A percentile compares a stretch with the other conserved stretches of the same genome.
Conservation (phyloP, 2,888 invertebrate genomes). For the Hoplodrina blanda region DNA sequence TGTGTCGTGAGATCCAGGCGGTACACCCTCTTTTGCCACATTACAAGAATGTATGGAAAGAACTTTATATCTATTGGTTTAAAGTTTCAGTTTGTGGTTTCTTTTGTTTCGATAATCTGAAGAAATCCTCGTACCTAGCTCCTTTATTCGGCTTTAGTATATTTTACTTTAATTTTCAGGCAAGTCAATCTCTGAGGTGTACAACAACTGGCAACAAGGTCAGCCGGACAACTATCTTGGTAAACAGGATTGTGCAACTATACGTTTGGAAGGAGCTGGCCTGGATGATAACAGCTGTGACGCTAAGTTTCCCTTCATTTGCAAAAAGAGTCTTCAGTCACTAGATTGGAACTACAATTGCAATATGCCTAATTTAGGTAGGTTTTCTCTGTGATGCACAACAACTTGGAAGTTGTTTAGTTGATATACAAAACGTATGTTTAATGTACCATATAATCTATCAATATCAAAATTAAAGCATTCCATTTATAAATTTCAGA, state of each 20-base stretch:
- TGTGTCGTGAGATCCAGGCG: no score
- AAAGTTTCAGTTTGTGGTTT: no score
- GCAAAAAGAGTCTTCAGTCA: slow-evolving; percentile 75
- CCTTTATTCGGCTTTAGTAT: no score
- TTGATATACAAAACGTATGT: no score
- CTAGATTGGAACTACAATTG: slow-evolving; percentile 79
- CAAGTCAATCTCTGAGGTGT: slow-evolving; percentile 9
- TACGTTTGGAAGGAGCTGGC: slow-evolving; percentile 52
- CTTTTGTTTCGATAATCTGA: no score
- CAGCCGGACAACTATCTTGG: slow-evolving; percentile 66
- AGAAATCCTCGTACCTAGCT: no score
- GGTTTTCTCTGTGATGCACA: neutral
- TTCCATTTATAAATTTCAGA: slow-evolving; percentile 65
- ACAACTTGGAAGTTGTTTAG: no score
- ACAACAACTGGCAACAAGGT: slow-evolving; percentile 1
- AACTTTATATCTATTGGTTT: no score
- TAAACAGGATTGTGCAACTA: slow-evolving; percentile 70
- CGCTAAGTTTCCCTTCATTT: slow-evolving; percentile 74
- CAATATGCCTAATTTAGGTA: slow-evolving; percentile 76
- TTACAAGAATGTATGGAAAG: no score
- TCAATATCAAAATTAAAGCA: no score
- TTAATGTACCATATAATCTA: neutral
- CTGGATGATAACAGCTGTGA: slow-evolving; percentile 75
- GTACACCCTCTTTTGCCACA: no score
- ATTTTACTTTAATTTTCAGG: slow-evolving; percentile 3